phyloP scores from a whole-genome alignment of 1,140 invertebrate genomes.

The Formica selysi region DNA sequence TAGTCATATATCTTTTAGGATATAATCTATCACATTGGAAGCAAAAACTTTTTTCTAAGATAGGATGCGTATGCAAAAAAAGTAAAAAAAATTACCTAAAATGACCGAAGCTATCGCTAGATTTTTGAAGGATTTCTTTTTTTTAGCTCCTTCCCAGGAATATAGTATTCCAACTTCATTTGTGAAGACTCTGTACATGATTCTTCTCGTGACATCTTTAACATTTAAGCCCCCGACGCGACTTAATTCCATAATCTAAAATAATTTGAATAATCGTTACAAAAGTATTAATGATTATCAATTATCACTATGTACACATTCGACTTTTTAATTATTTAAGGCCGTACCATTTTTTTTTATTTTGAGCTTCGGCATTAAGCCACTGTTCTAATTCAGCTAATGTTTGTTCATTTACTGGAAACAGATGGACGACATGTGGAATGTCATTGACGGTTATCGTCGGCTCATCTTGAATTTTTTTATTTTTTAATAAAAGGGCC shows the following conservation, averaged over 20 bases:
- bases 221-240: slow-evolving; percentile 30
- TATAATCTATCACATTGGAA: slow-evolving; percentile 8
- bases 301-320: slow-evolving; percentile 5
- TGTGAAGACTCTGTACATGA: slow-evolving; percentile 49
- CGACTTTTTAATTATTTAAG: not conserved
- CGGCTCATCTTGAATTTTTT: slow-evolving; percentile 20
- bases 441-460: slow-evolving; percentile 6
- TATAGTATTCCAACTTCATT: slow-evolving; percentile 58
- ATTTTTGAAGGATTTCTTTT: slow-evolving; percentile 47
- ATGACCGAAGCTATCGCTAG: slow-evolving; percentile 39
- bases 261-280: slow-evolving; percentile 23
- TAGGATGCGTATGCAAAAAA: not conserved
- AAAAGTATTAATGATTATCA: slow-evolving; percentile 4
- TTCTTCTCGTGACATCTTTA: slow-evolving; percentile 45
- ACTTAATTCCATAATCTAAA: slow-evolving; percentile 36
- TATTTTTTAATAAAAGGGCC: slow-evolving; percentile 35
- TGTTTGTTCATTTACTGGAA: slow-evolving; percentile 22
- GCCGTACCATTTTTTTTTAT: slow-evolving; percentile 6
- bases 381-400: slow-evolving; percentile 9
- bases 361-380: slow-evolving; percentile 17
- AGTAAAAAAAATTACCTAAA: slow-evolving; percentile 1
- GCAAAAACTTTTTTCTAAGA: not conserved
- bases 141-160: slow-evolving; percentile 52
- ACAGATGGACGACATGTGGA: not conserved
- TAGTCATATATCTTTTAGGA: not conserved